Conservation (phyloP, 2,797 vertebrate species). For the Triplophysa yarkandensis region DNA sequence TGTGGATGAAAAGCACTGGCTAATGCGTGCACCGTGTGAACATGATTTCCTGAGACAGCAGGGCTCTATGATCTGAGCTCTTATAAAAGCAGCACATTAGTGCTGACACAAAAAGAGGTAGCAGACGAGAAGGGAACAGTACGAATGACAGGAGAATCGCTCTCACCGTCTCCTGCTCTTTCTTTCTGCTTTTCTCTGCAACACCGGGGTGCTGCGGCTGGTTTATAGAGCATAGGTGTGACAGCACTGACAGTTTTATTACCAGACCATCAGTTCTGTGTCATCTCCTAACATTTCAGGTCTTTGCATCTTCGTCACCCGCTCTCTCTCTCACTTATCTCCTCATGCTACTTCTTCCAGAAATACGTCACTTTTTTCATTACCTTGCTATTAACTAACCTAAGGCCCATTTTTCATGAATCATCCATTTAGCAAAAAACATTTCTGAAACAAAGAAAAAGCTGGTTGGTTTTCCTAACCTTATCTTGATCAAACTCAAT, state of each 20-base stretch:
- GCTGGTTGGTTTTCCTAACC: not conserved
- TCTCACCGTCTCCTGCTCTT: slow-evolving; percentile 27
- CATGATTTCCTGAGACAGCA: slow-evolving; percentile 47
- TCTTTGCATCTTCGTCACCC: slow-evolving; percentile 32
- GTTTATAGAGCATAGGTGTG: slow-evolving; percentile 61
- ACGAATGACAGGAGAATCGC: slow-evolving; percentile 70
- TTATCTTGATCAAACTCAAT: not conserved
- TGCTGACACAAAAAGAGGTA: slow-evolving; percentile 36
- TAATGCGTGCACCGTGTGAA: slow-evolving; percentile 42
- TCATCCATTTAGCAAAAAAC: not conserved
- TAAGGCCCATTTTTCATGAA: not conserved
- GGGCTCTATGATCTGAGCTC: slow-evolving; percentile 35
- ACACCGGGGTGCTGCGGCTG: slow-evolving; percentile 66
- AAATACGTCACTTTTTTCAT: not conserved
- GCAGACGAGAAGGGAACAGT: slow-evolving; percentile 59
- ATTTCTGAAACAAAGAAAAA: not conserved
- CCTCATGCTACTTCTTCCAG: not conserved
- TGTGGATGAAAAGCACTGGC: slow-evolving; percentile 1
- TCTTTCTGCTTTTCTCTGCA: slow-evolving; percentile 55
- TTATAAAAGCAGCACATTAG: slow-evolving; percentile 54
- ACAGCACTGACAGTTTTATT: slow-evolving; percentile 59
- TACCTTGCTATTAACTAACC: not conserved
- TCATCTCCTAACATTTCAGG: slow-evolving; percentile 16
- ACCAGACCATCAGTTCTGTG: slow-evolving; percentile 53
- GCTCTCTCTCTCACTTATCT: slow-evolving; percentile 12